Evolutionary conservation across 2,113 vertebrate species (phyloP).

Genomic region (Caloenas nicobarica): DNA sequence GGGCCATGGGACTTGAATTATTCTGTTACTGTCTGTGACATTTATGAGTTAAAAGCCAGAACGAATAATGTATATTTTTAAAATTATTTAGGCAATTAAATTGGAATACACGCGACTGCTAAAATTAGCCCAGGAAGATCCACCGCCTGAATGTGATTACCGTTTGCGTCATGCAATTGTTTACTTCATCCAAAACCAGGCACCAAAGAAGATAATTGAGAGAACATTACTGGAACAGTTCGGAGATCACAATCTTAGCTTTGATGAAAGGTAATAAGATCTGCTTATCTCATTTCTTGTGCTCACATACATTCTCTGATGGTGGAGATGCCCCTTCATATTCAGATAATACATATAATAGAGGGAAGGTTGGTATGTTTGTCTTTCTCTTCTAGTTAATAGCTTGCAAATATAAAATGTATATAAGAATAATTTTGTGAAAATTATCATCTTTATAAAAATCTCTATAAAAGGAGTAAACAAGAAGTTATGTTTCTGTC

Average conservation of each 20-base stretch:
- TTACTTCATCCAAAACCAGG: slow-evolving; percentile 96
- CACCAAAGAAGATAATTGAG: slow-evolving; percentile 96
- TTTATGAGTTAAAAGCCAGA: background rate
- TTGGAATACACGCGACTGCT: slow-evolving; percentile 91
- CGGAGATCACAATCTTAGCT: slow-evolving; percentile 92
- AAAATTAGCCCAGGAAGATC: slow-evolving; percentile 91
- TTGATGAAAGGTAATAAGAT: slow-evolving; percentile 89
- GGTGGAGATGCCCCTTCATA: background rate
- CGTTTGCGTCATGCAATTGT: slow-evolving; percentile 91
- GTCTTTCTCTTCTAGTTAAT: background rate
- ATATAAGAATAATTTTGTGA: background rate
- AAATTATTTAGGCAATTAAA: slow-evolving; percentile 88
- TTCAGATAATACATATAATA: background rate
- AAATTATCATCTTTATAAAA: background rate
- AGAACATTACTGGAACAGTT: slow-evolving; percentile 94
- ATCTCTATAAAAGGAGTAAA: background rate
- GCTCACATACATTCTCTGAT: background rate
- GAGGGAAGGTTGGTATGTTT: background rate
- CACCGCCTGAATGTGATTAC: slow-evolving; percentile 89
- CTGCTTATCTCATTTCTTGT: background rate
- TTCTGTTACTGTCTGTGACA: background rate
- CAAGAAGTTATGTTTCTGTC: background rate
- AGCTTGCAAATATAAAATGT: background rate
- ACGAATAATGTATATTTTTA: background rate
- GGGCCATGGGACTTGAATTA: background rate